Base-by-base conservation (phyloP, 2,113 vertebrate species). In the Oenanthe oenanthe region DNA sequence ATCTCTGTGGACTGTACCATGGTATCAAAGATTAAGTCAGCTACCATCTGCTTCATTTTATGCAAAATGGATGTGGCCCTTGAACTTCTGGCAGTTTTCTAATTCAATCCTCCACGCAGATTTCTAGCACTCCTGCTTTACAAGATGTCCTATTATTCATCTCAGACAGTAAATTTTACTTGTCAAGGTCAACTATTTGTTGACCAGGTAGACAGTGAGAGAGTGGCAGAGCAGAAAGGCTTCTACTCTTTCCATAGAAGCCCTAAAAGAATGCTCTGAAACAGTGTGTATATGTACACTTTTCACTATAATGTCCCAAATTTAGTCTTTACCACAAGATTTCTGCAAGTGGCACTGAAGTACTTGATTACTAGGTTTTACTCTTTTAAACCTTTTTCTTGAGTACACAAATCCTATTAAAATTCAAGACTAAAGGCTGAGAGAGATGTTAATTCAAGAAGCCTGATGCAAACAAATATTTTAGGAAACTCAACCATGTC, bases 11-110 rank as follows among this genome's bases (percentile, higher is more conserved):
- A 90, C 79, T 0, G 1, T 60, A 42, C 57, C 28, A 32, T 45
- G 60, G 76, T 56, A 94, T 88, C 92, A 93, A 86, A 97, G 85
- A 92, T 94, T 58, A 94, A 96, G 92, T 95, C 93, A 96, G 93
- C 90, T 86, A 80, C 94, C 93, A 95, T 96, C 95, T 97, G 94
- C 90, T 96, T 91, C 88, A 78, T 94, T 92, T 96, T 90, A 95
- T 97, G 89, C 90, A 96, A 96, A 96, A 88, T 88, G 94, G 79
- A 85, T 92, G 75, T 92, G 79, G 88, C 93, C 92, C 82, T 90
- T 95, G 85, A 96, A 93, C 93, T 96, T 74, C 63, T 92, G 92
- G 88, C 92, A 92, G 2, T 93, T 85, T 96, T 90, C 85, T 93
- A 84, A 13, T 77, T 96, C 79, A 76, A 80, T 80, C 82, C 75